Evolutionary conservation across 1,140 invertebrate genomes (phyloP).

Genomic region (Sesamia nonagrioides): DNA sequence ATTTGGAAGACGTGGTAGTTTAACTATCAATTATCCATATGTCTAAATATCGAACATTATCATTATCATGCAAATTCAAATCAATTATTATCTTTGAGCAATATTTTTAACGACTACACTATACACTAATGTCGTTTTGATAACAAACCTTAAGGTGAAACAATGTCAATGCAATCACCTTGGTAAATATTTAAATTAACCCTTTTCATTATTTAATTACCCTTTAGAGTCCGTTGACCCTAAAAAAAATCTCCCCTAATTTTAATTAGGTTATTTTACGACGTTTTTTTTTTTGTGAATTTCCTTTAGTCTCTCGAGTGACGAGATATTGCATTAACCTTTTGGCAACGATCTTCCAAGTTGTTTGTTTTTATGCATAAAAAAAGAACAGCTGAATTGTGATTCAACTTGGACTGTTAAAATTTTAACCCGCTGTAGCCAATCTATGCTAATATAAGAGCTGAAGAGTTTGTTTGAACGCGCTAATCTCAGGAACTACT

Average conservation of each 20-base stretch:
- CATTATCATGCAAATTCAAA: background rate
- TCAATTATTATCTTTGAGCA: too few species aligned
- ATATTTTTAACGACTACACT: too few species aligned
- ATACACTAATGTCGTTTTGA: background rate
- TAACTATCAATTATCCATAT: background rate
- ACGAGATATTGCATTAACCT: background rate
- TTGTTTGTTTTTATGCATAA: background rate
- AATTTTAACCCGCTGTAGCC: background rate
- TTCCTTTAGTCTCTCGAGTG: background rate
- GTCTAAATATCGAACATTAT: background rate
- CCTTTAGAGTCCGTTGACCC: conserved; percentile 15
- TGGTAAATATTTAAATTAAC: conserved; percentile 24
- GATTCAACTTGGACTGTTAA: background rate
- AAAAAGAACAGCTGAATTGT: background rate
- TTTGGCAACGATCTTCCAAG: background rate
- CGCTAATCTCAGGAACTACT: too few species aligned
- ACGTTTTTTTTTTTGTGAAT: background rate
- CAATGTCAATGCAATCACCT: conserved; percentile 37
- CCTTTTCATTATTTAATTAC: conserved; percentile 35
- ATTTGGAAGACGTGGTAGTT: background rate
- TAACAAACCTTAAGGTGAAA: conserved; percentile 37
- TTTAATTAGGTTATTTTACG: conserved; percentile 23
- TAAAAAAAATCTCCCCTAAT: conserved; percentile 26
- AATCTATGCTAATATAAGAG: too few species aligned
- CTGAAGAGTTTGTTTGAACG: too few species aligned